Evolutionary conservation across 2,113 vertebrate species (phyloP).

Genomic region (Platycercus adscitus): DNA sequence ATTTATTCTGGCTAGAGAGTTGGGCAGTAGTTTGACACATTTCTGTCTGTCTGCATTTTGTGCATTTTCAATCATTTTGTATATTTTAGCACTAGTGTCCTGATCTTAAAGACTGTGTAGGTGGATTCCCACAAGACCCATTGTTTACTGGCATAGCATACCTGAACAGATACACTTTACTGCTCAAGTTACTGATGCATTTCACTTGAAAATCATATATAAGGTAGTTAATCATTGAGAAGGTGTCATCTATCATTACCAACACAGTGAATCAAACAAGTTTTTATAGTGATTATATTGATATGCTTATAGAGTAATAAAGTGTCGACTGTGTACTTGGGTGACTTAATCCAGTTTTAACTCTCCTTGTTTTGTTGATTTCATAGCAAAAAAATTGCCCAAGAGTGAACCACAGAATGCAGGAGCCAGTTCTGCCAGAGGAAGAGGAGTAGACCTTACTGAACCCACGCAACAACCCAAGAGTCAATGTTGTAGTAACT

Average conservation of each 20-base stretch:
- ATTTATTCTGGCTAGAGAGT: not conserved
- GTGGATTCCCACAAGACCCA: not conserved
- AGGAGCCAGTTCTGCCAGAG: conserved; percentile 83
- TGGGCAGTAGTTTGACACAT: not conserved
- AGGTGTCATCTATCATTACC: not conserved
- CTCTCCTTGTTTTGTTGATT: not conserved
- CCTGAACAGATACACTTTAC: not conserved
- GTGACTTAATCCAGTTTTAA: conserved; percentile 1
- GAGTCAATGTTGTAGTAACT: conserved; percentile 96
- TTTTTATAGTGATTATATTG: not conserved
- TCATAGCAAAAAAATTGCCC: conserved; percentile 92
- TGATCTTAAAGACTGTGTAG: not conserved
- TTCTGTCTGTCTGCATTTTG: not conserved
- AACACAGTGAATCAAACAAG: not conserved
- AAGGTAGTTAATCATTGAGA: not conserved
- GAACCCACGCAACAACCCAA: conserved; percentile 91
- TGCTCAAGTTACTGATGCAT: not conserved
- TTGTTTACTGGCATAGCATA: not conserved
- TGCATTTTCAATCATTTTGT: not conserved
- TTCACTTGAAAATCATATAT: not conserved
- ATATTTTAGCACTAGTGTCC: not conserved
- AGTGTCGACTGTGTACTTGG: not conserved
- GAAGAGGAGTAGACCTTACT: conserved; percentile 94
- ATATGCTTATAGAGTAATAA: not conserved
- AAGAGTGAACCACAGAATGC: conserved; percentile 93